A percentile compares a stretch with the other conserved stretches of the same genome.
These are phyloP conservation scores for Manis javanica DNA, from an alignment of 2,797 vertebrate species.

Conservation along the genomic window DNA sequence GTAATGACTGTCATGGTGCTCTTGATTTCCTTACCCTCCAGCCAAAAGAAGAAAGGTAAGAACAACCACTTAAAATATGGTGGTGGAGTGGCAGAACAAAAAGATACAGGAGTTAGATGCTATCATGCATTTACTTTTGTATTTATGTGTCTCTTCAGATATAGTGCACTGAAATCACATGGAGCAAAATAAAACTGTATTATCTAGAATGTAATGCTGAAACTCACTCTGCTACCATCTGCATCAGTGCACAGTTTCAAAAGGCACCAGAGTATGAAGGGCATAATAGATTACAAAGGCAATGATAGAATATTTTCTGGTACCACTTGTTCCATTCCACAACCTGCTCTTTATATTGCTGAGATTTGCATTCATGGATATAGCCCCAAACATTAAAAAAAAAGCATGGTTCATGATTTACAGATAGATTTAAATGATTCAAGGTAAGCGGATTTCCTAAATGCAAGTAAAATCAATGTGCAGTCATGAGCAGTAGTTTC, in stretches of 20 bases:
- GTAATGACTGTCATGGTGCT: neutral
- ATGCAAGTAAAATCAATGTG: conserved; percentile 73
- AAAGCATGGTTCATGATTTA: conserved; percentile 81
- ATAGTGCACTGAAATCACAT: conserved; percentile 33
- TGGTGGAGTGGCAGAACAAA: neutral
- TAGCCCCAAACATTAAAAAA: conserved; percentile 79
- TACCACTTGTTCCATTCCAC: conserved; percentile 69
- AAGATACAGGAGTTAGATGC: neutral
- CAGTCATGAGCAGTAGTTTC: conserved; percentile 35
- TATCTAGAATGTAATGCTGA: neutral
- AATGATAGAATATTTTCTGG: conserved; percentile 42
- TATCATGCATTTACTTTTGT: neutral
- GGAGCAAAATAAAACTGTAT: conserved; percentile 47
- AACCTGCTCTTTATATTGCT: conserved; percentile 80
- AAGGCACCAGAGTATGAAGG: conserved; percentile 34
- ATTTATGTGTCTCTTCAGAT: neutral
- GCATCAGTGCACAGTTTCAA: neutral
- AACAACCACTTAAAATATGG: neutral
- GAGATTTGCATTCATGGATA: conserved; percentile 84
- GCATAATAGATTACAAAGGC: conserved; percentile 49
- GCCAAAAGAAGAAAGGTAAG: neutral
- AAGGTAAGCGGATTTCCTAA: conserved; percentile 79
- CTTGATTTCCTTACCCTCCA: neutral
- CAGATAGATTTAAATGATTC: conserved; percentile 76
- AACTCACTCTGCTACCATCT: neutral